phyloP scores from a whole-genome alignment of 1,140 invertebrate species.

The Acromyrmex charruanus region DNA sequence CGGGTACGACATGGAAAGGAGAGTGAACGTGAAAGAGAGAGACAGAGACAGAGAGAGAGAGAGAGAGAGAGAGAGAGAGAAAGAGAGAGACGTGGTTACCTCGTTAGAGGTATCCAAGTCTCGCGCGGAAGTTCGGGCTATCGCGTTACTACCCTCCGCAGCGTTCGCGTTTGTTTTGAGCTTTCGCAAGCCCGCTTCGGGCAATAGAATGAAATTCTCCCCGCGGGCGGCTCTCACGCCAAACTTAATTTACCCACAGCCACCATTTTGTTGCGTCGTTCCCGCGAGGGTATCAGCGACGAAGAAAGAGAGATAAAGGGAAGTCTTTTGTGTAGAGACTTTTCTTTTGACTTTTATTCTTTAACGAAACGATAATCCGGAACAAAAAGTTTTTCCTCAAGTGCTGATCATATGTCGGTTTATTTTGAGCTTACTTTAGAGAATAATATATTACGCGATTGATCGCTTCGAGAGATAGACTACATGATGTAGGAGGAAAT shows the following conservation, averaged over 20 bases:
- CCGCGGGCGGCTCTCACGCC: slow-evolving; percentile 44
- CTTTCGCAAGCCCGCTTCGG: slow-evolving; percentile 33
- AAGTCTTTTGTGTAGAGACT: too few species aligned
- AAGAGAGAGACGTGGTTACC: slow-evolving; percentile 19
- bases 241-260: slow-evolving; percentile 61
- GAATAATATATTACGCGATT: neutral
- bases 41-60: neutral
- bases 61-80: neutral
- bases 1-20: slow-evolving; percentile 4
- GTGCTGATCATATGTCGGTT: slow-evolving; percentile 12
- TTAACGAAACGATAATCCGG: neutral
- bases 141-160: slow-evolving; percentile 40
- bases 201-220: slow-evolving; percentile 53
- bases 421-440: slow-evolving; percentile 9
- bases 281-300: slow-evolving; percentile 15
- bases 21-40: neutral
- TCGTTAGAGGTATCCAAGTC: slow-evolving; percentile 52
- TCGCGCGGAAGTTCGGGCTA: slow-evolving; percentile 33
- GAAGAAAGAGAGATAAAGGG: neutral
- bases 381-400: neutral
- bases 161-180: slow-evolving; percentile 37
- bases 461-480: slow-evolving; percentile 3
- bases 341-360: slow-evolving; percentile 5
- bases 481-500: slow-evolving; percentile 1
- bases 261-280: slow-evolving; percentile 46